phyloP scores from a whole-genome alignment of 2,113 vertebrate species.

The Cheirogaleus medius region DNA sequence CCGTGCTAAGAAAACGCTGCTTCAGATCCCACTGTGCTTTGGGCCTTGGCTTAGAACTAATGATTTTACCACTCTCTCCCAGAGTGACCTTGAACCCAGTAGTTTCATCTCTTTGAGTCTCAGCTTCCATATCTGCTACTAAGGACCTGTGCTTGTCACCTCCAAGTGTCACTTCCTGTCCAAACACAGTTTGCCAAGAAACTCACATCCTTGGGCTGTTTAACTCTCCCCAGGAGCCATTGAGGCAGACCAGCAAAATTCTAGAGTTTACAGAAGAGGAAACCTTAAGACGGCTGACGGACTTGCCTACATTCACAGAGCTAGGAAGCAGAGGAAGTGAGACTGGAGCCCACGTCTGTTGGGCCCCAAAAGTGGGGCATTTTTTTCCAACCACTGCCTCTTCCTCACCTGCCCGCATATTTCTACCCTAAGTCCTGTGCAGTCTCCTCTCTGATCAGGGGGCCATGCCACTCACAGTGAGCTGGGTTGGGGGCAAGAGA shows the following conservation, averaged over 20 bases:
- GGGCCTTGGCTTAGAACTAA: neutral
- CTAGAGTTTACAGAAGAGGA: neutral
- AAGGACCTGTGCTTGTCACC: neutral
- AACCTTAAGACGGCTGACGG: neutral
- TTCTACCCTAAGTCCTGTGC: neutral
- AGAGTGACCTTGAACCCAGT: neutral
- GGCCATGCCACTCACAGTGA: accelerated
- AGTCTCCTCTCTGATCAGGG: neutral
- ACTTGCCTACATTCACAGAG: neutral
- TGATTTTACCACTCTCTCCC: neutral
- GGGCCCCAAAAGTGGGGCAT: neutral
- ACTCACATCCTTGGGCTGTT: neutral
- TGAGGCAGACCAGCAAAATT: neutral
- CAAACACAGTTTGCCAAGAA: neutral
- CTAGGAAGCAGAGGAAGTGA: neutral
- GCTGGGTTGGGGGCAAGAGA: neutral
- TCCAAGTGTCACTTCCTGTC: neutral
- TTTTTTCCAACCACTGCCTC: neutral
- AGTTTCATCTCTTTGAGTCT: neutral
- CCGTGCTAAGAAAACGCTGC: neutral
- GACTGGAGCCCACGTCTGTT: neutral
- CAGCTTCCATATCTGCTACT: neutral
- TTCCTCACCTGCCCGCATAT: neutral
- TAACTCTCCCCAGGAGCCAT: neutral
- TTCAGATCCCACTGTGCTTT: neutral